Base-by-base conservation (phyloP, 2,888 invertebrate genomes). In the Drosophila buzzatii region DNA sequence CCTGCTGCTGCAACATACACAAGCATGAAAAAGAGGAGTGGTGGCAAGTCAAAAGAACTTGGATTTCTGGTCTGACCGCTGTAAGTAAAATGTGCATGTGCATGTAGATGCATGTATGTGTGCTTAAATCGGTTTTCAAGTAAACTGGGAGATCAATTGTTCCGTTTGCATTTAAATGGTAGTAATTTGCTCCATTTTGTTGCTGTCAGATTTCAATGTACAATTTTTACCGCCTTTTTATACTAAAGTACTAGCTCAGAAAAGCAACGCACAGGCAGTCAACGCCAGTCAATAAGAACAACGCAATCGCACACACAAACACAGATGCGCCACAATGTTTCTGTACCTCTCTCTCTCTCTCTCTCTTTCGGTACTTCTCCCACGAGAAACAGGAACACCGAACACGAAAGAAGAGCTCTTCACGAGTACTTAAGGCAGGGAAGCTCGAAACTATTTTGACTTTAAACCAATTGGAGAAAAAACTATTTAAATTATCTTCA, bases 141-240 rank as follows among this genome's bases (percentile, higher is more conserved):
- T 27, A 69, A 60, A 61, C 62, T 59, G 18, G 56, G 6, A 57
- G 55, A 47, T 62, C 31, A 27, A 57, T 56, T 63, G 14, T 35
- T 42, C 31, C 4, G 49, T 33, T 37, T 27, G 18, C 53, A 55
- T 55, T 37, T 57, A 61, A 60, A 47, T 39, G 49, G 31, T 55
- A 65, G 35, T 31, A n/a, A 9, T 39, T 44, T 18, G 23, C 31
- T 51, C 45, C 66, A 70, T 53, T 52, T 70, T 45, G 20, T 51
- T 65, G 53, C 62, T 71, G 56, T 67, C 72, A 72, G 57, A 72
- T 70, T 73, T 74, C 23, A 69, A 64, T 49, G 68, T 59, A 58
- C 72, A 70, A 73, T 57, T 87, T 84, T 88, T 88, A 85, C 89
- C 86, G 84, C 89, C 89, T 84, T 88, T 88, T 82, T 88, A 69